phyloP scores from a whole-genome alignment of 1,140 invertebrate genomes.

The Bombus confusus region DNA sequence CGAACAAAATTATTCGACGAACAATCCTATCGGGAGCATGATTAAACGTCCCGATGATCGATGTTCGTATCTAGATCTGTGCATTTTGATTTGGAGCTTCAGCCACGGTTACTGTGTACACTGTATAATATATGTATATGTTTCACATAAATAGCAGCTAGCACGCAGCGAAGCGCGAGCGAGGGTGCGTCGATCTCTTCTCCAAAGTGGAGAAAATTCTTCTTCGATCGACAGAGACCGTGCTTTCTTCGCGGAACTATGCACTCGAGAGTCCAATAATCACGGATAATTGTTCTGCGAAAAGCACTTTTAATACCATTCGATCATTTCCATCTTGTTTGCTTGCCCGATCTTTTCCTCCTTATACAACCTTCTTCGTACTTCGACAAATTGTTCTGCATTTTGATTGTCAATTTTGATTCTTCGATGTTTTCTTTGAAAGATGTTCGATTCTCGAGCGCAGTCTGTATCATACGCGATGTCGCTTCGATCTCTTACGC shows the following conservation, averaged over 20 bases:
- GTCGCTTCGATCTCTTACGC: background rate
- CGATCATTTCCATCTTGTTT: background rate
- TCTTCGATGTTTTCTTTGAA: background rate
- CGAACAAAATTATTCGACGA: conserved; percentile 33
- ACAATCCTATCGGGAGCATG: conserved; percentile 3
- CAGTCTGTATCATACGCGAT: background rate
- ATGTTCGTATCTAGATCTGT: conserved; percentile 35
- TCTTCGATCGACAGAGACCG: background rate
- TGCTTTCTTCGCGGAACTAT: background rate
- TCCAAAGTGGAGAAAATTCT: background rate
- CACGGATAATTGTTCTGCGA: background rate
- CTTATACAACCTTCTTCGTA: background rate
- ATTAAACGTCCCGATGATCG: background rate
- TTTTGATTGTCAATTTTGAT: conserved; percentile 58
- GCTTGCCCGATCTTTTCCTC: background rate
- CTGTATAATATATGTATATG: conserved; percentile 45
- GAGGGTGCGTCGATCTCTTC: background rate
- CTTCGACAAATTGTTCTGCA: too few species aligned
- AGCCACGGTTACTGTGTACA: conserved; percentile 58
- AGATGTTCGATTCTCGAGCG: conserved; percentile 39
- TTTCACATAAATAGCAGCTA: conserved; percentile 36
- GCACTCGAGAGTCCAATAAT: conserved; percentile 42
- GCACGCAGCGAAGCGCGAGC: background rate
- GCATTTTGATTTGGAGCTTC: conserved; percentile 69
- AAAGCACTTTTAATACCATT: too few species aligned